phyloP scores from a whole-genome alignment of 2,888 invertebrate species.

The Mycalesis mineus region DNA sequence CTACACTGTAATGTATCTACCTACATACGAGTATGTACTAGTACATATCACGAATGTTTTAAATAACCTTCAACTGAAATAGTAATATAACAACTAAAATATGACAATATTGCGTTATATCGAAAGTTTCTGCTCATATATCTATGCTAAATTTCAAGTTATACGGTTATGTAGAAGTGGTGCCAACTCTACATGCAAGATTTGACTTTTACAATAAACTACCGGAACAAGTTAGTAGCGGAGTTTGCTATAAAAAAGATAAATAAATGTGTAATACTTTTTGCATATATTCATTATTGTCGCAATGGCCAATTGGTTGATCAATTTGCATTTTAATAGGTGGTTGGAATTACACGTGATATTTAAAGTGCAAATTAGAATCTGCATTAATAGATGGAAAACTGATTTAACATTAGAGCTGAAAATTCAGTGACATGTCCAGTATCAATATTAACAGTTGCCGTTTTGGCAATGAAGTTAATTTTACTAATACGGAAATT shows the following conservation, averaged over 20 bases:
- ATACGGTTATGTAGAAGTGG: slow-evolving; percentile 3
- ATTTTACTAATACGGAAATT: slow-evolving; percentile 12
- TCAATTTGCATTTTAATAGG: slow-evolving; percentile 29
- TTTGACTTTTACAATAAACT: neutral
- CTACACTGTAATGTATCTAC: too few relatives aligned
- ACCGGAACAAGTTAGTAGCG: neutral
- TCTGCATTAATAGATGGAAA: slow-evolving; percentile 29
- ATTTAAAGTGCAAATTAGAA: slow-evolving; percentile 35
- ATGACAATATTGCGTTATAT: too few relatives aligned
- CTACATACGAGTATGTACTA: too few relatives aligned
- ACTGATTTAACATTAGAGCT: slow-evolving; percentile 25
- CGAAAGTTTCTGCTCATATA: neutral
- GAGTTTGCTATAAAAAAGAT: neutral
- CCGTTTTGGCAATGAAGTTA: slow-evolving; percentile 16
- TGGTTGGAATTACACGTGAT: slow-evolving; percentile 28
- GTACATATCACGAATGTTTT: too few relatives aligned
- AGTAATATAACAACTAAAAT: too few relatives aligned
- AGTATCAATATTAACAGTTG: slow-evolving; percentile 20
- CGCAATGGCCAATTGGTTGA: slow-evolving; percentile 24
- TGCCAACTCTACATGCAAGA: slow-evolving; percentile 1
- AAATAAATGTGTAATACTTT: slow-evolving; percentile 12
- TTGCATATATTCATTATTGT: slow-evolving; percentile 20
- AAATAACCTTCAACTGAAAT: too few relatives aligned
- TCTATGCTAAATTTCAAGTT: slow-evolving; percentile 1
- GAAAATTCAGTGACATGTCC: slow-evolving; percentile 22